Conservation (phyloP, 1,140 invertebrate species). For the Caenorhabditis tropicalis region DNA sequence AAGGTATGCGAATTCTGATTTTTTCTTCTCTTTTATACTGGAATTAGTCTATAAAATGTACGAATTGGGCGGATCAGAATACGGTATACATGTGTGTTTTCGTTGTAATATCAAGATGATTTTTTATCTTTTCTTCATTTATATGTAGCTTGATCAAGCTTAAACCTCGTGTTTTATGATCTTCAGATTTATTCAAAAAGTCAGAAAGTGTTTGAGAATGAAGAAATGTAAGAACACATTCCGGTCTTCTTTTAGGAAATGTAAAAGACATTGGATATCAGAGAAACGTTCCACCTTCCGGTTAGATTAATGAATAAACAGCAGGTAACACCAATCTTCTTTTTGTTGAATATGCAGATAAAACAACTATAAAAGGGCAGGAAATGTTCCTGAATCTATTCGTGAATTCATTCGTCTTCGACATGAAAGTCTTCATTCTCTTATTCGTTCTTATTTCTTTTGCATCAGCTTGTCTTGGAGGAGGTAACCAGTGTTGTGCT, state of each 20-base stretch:
- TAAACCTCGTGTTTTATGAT: neutral
- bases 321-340: neutral
- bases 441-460: neutral
- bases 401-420: neutral
- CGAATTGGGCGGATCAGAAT: neutral
- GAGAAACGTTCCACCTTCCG: constrained; percentile 2
- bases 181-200: neutral
- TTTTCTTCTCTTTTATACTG: neutral
- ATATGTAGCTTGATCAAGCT: neutral
- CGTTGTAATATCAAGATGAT: neutral
- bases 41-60: neutral
- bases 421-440: neutral
- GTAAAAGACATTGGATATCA: neutral
- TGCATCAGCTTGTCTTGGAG: constrained; percentile 14
- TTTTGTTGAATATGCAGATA: neutral
- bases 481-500: neutral
- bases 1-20: neutral
- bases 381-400: neutral
- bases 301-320: constrained; percentile 8
- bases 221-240: too few relatives aligned
- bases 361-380: neutral
- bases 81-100: neutral
- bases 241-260: neutral
- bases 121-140: neutral
- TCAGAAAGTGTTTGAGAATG: too few relatives aligned